Evolutionary conservation across 2,888 invertebrate species (phyloP).

Genomic region (Buathra laborator): DNA sequence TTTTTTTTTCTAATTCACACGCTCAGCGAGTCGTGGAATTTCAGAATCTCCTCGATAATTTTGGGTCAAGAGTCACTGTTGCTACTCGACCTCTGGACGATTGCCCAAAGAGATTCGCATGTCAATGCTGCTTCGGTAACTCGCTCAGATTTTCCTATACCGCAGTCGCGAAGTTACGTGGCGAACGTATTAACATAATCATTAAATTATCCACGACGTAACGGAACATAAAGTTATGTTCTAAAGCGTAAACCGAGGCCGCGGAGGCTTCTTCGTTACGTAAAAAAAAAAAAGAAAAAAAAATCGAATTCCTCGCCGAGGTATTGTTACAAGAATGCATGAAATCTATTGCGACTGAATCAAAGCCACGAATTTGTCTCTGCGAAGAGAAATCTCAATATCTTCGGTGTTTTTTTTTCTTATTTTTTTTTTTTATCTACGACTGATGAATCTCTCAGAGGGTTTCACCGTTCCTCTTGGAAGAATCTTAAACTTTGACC

Average conservation of each 20-base stretch:
- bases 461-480: constrained; percentile 59
- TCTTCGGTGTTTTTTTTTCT: neutral
- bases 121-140: constrained; percentile 17
- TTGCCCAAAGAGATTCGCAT: constrained; percentile 4
- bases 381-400: constrained; percentile 34
- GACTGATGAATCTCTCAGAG: constrained; percentile 57
- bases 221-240: constrained; percentile 30
- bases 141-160: neutral
- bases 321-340: neutral
- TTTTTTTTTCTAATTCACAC: constrained; percentile 17
- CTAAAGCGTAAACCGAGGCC: constrained; percentile 39
- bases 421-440: neutral
- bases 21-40: constrained; percentile 17
- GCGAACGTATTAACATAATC: constrained; percentile 25
- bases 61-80: constrained; percentile 39
- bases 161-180: constrained; percentile 28
- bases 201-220: constrained; percentile 10
- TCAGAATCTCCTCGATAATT: constrained; percentile 29
- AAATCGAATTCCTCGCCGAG: neutral
- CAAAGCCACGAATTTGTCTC: constrained; percentile 8
- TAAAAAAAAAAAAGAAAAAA: constrained; percentile 21
- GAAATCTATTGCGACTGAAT: neutral
- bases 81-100: constrained; percentile 19
- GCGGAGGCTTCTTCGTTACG: constrained; percentile 13
- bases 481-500: constrained; percentile 65